Evolutionary conservation across 2,113 vertebrate genomes (phyloP).

Genomic region (Podilymbus podiceps): DNA sequence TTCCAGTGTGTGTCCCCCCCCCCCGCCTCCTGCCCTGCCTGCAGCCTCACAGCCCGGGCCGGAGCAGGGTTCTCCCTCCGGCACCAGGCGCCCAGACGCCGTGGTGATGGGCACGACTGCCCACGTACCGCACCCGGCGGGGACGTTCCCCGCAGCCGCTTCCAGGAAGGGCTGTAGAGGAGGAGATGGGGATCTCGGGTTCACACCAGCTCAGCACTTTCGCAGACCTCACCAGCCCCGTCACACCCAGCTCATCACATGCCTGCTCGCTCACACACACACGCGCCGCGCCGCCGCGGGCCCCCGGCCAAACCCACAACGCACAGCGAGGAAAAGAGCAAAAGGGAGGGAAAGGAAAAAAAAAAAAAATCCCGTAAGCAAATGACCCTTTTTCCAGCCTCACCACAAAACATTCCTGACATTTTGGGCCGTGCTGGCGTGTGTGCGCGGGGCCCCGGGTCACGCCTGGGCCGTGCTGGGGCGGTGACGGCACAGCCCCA

Average conservation of each 20-base stretch:
- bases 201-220: constrained; percentile 64
- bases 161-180: constrained; percentile 41
- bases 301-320: constrained; percentile 13
- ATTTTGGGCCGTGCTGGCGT: background rate
- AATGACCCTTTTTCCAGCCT: constrained; percentile 20
- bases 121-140: background rate
- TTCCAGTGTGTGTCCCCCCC: background rate
- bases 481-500: background rate
- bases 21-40: background rate
- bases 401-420: constrained; percentile 1
- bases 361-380: background rate
- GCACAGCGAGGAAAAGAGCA: background rate
- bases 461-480: background rate
- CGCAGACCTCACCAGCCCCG: background rate
- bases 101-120: background rate
- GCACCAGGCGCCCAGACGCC: accelerated
- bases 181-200: constrained; percentile 1
- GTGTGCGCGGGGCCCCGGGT: background rate
- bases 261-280: background rate
- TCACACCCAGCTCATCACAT: constrained; percentile 39
- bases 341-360: background rate
- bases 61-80: background rate
- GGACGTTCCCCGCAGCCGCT: background rate
- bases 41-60: background rate
- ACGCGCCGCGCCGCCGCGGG: background rate